Base-by-base conservation (phyloP, 2,797 vertebrate genomes). In the Hippoglossus hippoglossus region DNA sequence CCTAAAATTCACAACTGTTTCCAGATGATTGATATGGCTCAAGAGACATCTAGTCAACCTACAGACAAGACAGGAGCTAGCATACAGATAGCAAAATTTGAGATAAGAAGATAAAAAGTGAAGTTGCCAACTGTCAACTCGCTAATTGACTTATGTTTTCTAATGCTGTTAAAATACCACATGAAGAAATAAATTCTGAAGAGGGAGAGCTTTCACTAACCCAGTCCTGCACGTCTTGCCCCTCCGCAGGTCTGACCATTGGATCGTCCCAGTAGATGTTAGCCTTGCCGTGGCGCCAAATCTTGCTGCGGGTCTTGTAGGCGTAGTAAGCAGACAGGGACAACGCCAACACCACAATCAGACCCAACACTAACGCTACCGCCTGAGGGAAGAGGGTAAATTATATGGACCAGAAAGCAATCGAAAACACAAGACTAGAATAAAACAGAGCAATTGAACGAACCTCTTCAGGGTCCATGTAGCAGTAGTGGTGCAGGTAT, bases 401-500 rank as follows among this genome's bases (percentile, higher is more conserved):
- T 39, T 5, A 31, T 41, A 31, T 13, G 15, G 8, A 36, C 53
- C n/a, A 52, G 34, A 50, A 64, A 1, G 11, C 10, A 63, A 60
- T 3, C 2, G 6, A 44, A n/a, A 0, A 25, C 4, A 56, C 2
- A n/a, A 21, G 15, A 74, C 13, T 18, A 18, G 0, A 69, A 19
- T 26, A 3, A 39, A 65, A 54, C 3, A 47, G 19, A 71, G 64
- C 22, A 55, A 54, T 24, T 31, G 16, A 2, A 19, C 81, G 24
- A 2, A 90, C 96, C 95, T 97, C 96, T 75, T 97, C 96, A 0
- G 96, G 95, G 85, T 97, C 96, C 92, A 97, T 96, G 52, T 92
- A 95, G 86, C 96, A 97, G 92, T 97, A 97, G 85, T 97, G 96
- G 73, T 96, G 90, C 46, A 97, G 91, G 80, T 96, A 97, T 77